A percentile compares a stretch with the other conserved stretches of the same genome.
Evolutionary conservation across 2,797 vertebrate species (phyloP).

Genomic region (Hirundo rustica): DNA sequence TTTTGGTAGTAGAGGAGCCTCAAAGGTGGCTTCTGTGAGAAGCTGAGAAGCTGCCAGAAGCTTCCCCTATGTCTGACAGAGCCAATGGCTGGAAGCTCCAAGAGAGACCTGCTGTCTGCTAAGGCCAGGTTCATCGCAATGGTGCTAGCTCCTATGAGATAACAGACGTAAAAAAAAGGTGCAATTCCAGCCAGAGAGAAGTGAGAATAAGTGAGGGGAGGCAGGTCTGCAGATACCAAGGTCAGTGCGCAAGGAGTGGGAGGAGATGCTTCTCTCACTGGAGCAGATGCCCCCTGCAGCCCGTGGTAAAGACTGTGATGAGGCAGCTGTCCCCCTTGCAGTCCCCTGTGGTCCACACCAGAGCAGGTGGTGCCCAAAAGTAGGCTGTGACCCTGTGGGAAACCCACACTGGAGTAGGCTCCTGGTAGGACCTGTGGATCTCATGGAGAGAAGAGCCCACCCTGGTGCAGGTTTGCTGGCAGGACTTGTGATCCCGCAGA

Average conservation of each 20-base stretch:
- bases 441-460: neutral
- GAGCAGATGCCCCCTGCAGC: neutral
- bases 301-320: rapidly evolving
- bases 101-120: neutral
- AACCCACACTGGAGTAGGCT: neutral
- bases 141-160: neutral
- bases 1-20: neutral
- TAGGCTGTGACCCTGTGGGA: neutral
- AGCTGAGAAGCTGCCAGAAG: neutral
- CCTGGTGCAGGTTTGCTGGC: neutral
- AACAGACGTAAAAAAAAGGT: neutral
- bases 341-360: neutral
- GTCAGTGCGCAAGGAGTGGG: neutral
- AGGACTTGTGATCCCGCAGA: neutral
- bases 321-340: neutral
- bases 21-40: neutral
- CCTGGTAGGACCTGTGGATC: neutral
- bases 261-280: neutral
- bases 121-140: neutral
- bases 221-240: neutral
- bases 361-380: neutral
- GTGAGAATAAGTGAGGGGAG: neutral
- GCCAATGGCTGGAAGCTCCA: neutral
- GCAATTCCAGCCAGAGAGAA: neutral
- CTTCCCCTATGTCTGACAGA: neutral